Base-by-base conservation (phyloP, 2,113 vertebrate genomes). In the Pedionomus torquatus region DNA sequence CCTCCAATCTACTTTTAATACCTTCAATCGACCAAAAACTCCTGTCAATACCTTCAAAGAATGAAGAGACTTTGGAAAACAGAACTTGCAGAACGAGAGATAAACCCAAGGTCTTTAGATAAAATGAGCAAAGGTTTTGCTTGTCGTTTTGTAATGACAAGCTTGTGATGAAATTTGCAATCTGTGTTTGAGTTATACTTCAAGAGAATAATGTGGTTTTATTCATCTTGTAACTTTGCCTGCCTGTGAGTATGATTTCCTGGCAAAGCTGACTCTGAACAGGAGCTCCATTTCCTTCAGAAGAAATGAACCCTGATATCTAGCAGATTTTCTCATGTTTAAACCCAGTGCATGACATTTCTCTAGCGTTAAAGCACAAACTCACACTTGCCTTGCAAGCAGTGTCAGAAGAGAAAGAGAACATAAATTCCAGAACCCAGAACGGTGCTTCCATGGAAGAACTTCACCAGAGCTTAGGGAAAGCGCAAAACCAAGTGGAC, bases 31-130 rank as follows among this genome's bases (percentile, higher is more conserved):
- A 94, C 37, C 66, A 93, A 89, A 89, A 89, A 7, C 69, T 89
- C 81, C 61, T 58, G 52, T 68, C 80, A 87, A 87, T 78, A 64
- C 37, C n/a, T 78, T 94, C 89, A 89, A 75, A 97, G 60, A 89
- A 91, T 10, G 51, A 84, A 68, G 61, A 68, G 39, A 71, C 55
- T 90, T 54, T 64, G 60, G 46, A 43, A 91, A 89, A 78, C 23
- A 89, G 55, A 92, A 93, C 43, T 74, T 55, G 28, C 31, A 89
- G 57, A 71, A 78, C 19, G 23, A 65, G 17, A 74, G 37, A 87
- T 17, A 92, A 93, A 92, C 80, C 17, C 76, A 75, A 81, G 35
- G 72, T 60, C 86, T 95, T 81, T 17, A 91, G 58, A 54, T 68
- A 81, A 92, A 95, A 87, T 24, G 46, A 82, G 55, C 51, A 84